These are phyloP conservation scores for Pogoniulus pusillus DNA, from an alignment of 2,797 vertebrate species.

Conservation along the genomic window DNA sequence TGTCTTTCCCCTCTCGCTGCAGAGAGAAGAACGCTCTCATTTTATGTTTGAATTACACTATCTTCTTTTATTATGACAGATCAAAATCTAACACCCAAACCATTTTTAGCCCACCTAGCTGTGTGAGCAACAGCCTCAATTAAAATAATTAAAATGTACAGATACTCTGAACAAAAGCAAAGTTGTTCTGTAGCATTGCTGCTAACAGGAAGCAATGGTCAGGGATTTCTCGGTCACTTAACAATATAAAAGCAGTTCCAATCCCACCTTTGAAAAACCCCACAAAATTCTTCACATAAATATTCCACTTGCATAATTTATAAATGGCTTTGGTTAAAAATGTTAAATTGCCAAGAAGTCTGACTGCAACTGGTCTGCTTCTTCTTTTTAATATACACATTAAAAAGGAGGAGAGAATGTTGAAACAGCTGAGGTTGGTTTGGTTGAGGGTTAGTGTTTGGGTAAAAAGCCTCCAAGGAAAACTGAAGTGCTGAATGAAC, in stretches of 20 bases:
- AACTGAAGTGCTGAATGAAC: conserved; percentile 68
- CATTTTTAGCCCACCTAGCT: background rate
- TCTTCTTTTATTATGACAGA: conserved; percentile 39
- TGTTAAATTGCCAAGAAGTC: conserved; percentile 50
- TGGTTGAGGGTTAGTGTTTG: conserved; percentile 67
- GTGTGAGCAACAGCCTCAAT: background rate
- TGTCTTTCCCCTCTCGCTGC: conserved; percentile 57
- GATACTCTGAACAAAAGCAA: background rate
- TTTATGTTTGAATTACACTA: conserved; percentile 52
- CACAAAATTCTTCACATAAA: conserved; percentile 45
- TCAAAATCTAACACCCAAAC: conserved; percentile 4
- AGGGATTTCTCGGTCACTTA: conserved; percentile 18
- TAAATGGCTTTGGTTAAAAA: conserved; percentile 62
- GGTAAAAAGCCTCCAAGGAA: conserved; percentile 65
- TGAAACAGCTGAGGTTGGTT: conserved; percentile 69
- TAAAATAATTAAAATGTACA: background rate
- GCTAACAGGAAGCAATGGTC: background rate
- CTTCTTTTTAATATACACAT: background rate
- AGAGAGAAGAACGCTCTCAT: conserved; percentile 24
- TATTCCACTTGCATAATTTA: conserved; percentile 60
- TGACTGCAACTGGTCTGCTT: conserved; percentile 41
- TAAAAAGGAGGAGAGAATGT: conserved; percentile 19
- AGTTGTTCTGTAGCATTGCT: background rate
- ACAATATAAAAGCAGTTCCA: conserved; percentile 14
- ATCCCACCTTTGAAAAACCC: conserved; percentile 5